These are phyloP conservation scores for Enteromius trimaculatus DNA, from an alignment of 2,797 vertebrate genomes.

Conservation along the genomic window DNA sequence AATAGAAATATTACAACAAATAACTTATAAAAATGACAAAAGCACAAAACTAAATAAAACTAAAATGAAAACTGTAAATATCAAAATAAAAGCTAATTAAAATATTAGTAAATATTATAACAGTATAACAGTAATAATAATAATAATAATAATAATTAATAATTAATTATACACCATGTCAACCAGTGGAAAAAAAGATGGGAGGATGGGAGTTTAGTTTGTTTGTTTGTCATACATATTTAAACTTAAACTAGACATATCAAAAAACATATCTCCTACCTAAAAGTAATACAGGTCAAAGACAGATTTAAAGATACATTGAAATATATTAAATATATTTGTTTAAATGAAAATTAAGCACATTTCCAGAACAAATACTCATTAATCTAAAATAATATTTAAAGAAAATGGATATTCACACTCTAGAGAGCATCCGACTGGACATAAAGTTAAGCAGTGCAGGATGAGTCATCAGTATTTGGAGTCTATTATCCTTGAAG, in stretches of 20 bases:
- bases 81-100: background rate
- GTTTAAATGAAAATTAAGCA: background rate
- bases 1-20: background rate
- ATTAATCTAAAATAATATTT: background rate
- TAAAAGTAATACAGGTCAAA: background rate
- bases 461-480: conserved; percentile 14
- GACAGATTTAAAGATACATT: background rate
- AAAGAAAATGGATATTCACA: background rate
- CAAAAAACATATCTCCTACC: background rate
- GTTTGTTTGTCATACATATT: no score
- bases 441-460: background rate
- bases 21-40: background rate
- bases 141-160: no score
- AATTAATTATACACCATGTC: background rate
- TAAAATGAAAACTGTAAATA: background rate
- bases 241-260: background rate
- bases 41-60: background rate
- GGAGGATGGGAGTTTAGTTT: no score
- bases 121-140: background rate
- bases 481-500: background rate
- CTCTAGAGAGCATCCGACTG: background rate
- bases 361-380: background rate
- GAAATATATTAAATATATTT: background rate
- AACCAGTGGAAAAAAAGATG: background rate
- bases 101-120: background rate